These are phyloP conservation scores for Neogale vison DNA, from an alignment of 2,113 vertebrate genomes.

Conservation along the genomic window DNA sequence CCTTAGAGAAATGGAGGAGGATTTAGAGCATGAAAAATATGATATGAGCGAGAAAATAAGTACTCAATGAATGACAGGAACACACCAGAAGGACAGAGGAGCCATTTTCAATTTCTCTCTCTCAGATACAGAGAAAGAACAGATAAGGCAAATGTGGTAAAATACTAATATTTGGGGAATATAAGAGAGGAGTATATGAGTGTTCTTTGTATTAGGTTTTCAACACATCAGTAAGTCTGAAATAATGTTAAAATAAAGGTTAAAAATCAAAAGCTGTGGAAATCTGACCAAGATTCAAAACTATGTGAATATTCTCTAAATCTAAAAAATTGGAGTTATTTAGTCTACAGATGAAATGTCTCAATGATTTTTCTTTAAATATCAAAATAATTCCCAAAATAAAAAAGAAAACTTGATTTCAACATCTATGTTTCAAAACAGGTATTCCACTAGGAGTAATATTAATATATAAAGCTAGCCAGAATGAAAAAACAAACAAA, in stretches of 20 bases:
- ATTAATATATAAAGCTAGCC: background rate
- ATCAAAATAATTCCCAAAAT: background rate
- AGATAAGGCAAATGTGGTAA: background rate
- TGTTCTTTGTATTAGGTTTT: background rate
- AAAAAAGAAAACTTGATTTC: background rate
- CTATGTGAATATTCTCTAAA: background rate
- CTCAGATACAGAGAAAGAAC: background rate
- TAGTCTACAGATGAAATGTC: background rate
- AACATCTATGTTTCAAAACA: background rate
- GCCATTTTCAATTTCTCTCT: background rate
- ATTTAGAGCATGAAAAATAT: background rate
- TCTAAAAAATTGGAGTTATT: background rate
- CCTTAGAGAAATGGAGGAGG: background rate
- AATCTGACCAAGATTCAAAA: background rate
- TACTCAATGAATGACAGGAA: background rate
- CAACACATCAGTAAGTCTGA: background rate
- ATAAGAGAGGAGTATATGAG: background rate
- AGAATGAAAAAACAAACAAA: background rate
- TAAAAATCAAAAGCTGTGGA: background rate
- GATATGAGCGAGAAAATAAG: background rate
- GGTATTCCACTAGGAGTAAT: background rate
- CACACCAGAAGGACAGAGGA: background rate
- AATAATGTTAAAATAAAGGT: background rate
- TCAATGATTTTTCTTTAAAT: background rate
- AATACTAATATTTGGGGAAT: background rate